Conservation (phyloP, 2,888 invertebrate species). For the Gari tellinella region DNA sequence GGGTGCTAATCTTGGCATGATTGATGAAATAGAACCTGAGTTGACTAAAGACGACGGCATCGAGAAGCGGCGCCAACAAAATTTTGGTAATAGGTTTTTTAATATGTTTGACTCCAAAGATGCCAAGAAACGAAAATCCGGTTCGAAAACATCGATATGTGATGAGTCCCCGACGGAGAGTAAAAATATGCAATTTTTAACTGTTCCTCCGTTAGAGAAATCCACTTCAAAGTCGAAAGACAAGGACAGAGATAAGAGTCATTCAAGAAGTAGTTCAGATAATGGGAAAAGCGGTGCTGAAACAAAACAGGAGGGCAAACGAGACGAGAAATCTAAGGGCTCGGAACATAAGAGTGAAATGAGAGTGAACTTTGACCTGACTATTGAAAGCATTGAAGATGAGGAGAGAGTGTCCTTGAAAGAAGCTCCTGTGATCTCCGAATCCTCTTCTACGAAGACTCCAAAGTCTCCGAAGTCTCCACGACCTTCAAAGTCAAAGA, state of each 20-base stretch:
- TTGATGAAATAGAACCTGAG: constrained; percentile 49
- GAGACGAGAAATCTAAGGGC: too few relatives aligned
- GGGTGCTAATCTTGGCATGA: constrained; percentile 71
- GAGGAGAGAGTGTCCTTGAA: background rate
- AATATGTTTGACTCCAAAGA: constrained; percentile 59
- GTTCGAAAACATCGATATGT: constrained; percentile 58
- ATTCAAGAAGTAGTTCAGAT: constrained; percentile 1
- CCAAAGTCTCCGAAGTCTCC: background rate
- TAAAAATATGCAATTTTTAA: constrained; percentile 65
- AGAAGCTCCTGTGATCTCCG: background rate
- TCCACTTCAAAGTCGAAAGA: constrained; percentile 43
- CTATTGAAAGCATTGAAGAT: too few relatives aligned
- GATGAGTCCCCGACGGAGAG: constrained; percentile 62
- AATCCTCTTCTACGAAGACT: background rate
- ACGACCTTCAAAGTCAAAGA: constrained; percentile 18
- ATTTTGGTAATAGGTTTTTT: constrained; percentile 52
- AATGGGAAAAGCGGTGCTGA: too few relatives aligned
- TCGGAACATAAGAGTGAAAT: background rate
- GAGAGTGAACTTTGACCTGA: constrained; percentile 17
- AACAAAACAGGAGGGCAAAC: too few relatives aligned
- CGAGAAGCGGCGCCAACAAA: constrained; percentile 39
- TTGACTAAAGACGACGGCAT: constrained; percentile 36
- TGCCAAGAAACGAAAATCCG: constrained; percentile 50
- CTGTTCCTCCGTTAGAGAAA: constrained; percentile 55
- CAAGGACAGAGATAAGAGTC: constrained; percentile 1